These are phyloP conservation scores for Notarius quadriscutis DNA, from an alignment of 2,113 vertebrate genomes.

Conservation along the genomic window DNA sequence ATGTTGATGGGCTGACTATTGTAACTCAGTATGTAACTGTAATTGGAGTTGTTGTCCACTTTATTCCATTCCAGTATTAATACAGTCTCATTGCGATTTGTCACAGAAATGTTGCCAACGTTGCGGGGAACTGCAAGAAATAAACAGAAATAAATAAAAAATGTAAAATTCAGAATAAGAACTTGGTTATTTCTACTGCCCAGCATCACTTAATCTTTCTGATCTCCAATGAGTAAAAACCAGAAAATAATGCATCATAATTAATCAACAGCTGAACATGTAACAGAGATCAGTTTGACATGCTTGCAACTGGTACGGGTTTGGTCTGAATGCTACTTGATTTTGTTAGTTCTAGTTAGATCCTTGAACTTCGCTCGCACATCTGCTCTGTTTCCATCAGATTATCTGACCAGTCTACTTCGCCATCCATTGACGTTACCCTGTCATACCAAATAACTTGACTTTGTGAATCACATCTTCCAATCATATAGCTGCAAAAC, in stretches of 20 bases:
- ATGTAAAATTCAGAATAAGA: neutral
- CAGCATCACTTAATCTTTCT: neutral
- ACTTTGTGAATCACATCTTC: too few relatives aligned
- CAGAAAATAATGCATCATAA: neutral
- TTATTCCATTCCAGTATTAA: conserved; percentile 42
- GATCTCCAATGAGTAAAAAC: neutral
- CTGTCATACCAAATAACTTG: too few relatives aligned
- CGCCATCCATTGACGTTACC: too few relatives aligned
- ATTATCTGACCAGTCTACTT: too few relatives aligned
- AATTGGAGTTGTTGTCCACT: neutral
- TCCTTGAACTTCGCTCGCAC: too few relatives aligned
- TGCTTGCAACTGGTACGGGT: too few relatives aligned
- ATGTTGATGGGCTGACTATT: neutral
- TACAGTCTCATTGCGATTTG: neutral
- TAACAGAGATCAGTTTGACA: too few relatives aligned
- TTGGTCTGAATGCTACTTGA: too few relatives aligned
- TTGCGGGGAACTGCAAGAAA: neutral
- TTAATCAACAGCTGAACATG: neutral
- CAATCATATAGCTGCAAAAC: too few relatives aligned
- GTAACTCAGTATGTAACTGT: conserved; percentile 19
- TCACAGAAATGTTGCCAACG: neutral
- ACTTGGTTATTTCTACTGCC: neutral
- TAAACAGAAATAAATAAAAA: neutral
- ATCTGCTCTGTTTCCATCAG: too few relatives aligned
- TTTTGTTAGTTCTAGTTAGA: too few relatives aligned